Percentiles rank a stretch among this genome's conserved stretches.
phyloP scores from a whole-genome alignment of 1,140 invertebrate species.

The Danaus plexippus region DNA sequence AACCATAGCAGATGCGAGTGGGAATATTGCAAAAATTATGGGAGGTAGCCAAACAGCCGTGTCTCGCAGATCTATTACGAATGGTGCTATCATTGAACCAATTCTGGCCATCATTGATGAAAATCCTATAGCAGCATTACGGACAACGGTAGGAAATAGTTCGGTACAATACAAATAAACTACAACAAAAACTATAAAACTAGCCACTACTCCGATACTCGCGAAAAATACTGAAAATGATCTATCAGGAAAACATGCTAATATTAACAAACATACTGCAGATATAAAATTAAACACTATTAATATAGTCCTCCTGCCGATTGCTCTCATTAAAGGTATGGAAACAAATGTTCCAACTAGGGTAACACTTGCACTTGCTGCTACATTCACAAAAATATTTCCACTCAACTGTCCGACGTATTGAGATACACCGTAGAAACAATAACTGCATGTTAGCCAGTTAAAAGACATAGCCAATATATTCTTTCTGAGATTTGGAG shows the following conservation, averaged over 20 bases:
- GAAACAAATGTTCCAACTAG: conserved; percentile 75
- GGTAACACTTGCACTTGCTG: conserved; percentile 76
- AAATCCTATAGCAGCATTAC: conserved; percentile 78
- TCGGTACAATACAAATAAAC: conserved; percentile 80
- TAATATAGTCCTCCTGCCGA: conserved; percentile 74
- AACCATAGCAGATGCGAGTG: conserved; percentile 76
- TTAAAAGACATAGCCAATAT: conserved; percentile 80
- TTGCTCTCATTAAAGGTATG: conserved; percentile 75
- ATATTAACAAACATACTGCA: conserved; percentile 72
- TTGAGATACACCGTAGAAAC: conserved; percentile 83
- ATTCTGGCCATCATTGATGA: conserved; percentile 79
- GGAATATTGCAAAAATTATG: conserved; percentile 76
- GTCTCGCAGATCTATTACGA: conserved; percentile 70
- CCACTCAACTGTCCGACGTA: conserved; percentile 81
- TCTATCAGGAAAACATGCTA: conserved; percentile 68
- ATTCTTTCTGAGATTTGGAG: conserved; percentile 82
- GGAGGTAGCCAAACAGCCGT: conserved; percentile 75
- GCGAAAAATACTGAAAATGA: conserved; percentile 72
- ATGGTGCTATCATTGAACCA: conserved; percentile 79
- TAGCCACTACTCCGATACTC: conserved; percentile 78
- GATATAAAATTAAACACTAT: conserved; percentile 73
- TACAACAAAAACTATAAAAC: conserved; percentile 77
- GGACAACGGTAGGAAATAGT: conserved; percentile 78
- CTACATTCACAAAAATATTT: conserved; percentile 81
- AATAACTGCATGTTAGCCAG: conserved; percentile 81